These are phyloP conservation scores for Pungitius pungitius DNA, from an alignment of 2,113 vertebrate genomes.

Conservation along the genomic window DNA sequence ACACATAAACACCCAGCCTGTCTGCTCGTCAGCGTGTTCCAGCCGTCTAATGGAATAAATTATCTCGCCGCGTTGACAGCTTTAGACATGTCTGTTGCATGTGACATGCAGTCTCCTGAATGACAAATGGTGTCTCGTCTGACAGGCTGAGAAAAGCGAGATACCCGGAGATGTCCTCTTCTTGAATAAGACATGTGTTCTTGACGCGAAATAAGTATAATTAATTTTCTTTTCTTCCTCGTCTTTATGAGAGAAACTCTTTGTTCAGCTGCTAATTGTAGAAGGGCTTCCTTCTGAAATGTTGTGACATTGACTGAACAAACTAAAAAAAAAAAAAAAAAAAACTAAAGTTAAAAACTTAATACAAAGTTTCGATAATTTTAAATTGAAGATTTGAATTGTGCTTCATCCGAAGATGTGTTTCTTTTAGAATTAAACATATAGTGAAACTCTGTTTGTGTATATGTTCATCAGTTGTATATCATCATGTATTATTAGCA, in stretches of 20 bases:
- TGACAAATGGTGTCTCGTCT: slow-evolving; percentile 42
- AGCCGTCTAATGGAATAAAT: slow-evolving; percentile 66
- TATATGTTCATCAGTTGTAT: no score
- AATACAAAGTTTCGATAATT: not conserved
- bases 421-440: not conserved
- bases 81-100: slow-evolving; percentile 48
- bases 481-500: no score
- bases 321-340: not conserved
- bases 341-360: not conserved
- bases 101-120: slow-evolving; percentile 35
- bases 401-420: not conserved
- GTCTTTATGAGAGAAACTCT: not conserved
- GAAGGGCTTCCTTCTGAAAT: not conserved
- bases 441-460: not conserved
- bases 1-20: slow-evolving; percentile 46
- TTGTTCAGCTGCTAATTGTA: not conserved
- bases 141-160: slow-evolving; percentile 37
- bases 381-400: not conserved
- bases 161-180: slow-evolving; percentile 12
- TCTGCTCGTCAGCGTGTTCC: slow-evolving; percentile 54
- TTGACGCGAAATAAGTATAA: not conserved
- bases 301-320: not conserved
- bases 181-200: slow-evolving; percentile 3
- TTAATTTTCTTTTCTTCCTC: not conserved
- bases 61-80: slow-evolving; percentile 45